phyloP scores from a whole-genome alignment of 1,140 invertebrate species.

The Macrobrachium nipponense region DNA sequence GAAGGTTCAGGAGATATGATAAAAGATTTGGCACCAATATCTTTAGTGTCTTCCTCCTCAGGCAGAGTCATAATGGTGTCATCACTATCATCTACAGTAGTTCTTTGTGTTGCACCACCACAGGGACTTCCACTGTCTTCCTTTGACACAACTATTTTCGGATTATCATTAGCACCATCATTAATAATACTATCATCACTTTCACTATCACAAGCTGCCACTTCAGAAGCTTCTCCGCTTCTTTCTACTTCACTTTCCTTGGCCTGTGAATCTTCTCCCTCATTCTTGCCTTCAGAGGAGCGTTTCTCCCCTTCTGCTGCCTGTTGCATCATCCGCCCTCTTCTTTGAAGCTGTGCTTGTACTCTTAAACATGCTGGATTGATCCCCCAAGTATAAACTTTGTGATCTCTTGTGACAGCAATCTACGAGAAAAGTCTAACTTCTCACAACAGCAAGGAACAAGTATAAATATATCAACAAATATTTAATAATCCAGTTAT shows the following conservation, averaged over 20 bases:
- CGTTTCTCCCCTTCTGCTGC: slow-evolving; percentile 64
- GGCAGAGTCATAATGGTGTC: slow-evolving; percentile 50
- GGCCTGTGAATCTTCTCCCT: neutral
- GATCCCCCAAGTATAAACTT: slow-evolving; percentile 82
- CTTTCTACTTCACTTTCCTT: slow-evolving; percentile 8
- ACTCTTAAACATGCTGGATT: slow-evolving; percentile 81
- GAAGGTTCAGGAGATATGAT: slow-evolving; percentile 47
- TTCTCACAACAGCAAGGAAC: no score
- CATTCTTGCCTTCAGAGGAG: neutral
- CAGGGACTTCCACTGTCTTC: neutral
- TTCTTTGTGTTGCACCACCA: slow-evolving; percentile 7
- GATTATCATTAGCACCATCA: slow-evolving; percentile 37
- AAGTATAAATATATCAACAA: no score
- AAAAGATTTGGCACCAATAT: slow-evolving; percentile 29
- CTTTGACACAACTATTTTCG: neutral
- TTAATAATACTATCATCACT: neutral
- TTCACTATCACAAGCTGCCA: neutral
- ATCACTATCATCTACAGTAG: slow-evolving; percentile 34
- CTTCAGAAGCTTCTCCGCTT: slow-evolving; percentile 5
- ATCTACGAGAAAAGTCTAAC: slow-evolving; percentile 72
- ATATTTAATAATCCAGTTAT: no score
- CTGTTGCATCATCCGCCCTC: slow-evolving; percentile 71
- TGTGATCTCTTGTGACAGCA: slow-evolving; percentile 77
- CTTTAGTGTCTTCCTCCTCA: slow-evolving; percentile 32
- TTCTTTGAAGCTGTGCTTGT: slow-evolving; percentile 76